These are phyloP conservation scores for Ecdyonurus torrentis DNA, from an alignment of 2,888 invertebrate species.

Conservation along the genomic window DNA sequence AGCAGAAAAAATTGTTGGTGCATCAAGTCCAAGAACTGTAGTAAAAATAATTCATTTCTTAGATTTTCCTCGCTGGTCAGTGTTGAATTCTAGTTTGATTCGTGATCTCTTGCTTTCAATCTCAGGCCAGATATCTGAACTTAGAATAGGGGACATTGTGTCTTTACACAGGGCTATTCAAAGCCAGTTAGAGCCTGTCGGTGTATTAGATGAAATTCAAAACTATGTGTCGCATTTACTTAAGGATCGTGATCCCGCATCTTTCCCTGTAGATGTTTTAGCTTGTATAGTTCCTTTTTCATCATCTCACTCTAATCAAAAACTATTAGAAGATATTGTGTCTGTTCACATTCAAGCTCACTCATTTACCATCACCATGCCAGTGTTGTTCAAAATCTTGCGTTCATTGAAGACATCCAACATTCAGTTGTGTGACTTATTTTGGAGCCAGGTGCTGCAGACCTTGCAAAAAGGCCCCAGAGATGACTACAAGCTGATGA, in stretches of 20 bases:
- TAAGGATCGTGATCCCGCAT: constrained; percentile 21
- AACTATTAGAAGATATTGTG: constrained; percentile 24
- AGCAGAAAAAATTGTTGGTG: constrained; percentile 19
- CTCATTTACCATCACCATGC: constrained; percentile 18
- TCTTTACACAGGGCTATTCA: constrained; percentile 26
- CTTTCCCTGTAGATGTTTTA: constrained; percentile 24
- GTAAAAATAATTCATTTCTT: constrained; percentile 26
- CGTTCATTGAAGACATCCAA: constrained; percentile 32
- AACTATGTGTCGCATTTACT: constrained; percentile 25
- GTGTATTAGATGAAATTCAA: constrained; percentile 26
- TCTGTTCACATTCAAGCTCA: constrained; percentile 17
- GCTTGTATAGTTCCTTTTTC: constrained; percentile 29
- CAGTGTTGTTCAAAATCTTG: constrained; percentile 28
- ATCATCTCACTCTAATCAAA: constrained; percentile 24
- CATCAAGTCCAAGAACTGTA: constrained; percentile 15
- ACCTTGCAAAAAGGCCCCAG: constrained; percentile 20
- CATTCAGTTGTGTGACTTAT: constrained; percentile 25
- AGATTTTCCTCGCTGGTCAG: constrained; percentile 30
- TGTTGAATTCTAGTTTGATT: constrained; percentile 23
- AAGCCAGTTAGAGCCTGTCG: constrained; percentile 33
- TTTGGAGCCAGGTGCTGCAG: constrained; percentile 29
- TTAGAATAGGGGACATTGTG: constrained; percentile 26
- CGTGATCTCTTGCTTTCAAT: constrained; percentile 23
- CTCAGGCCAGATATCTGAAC: constrained; percentile 22
- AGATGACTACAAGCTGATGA: constrained; percentile 22